A percentile compares a stretch with the other conserved stretches of the same genome.
These are phyloP conservation scores for Bothrops jararaca DNA, from an alignment of 2,113 vertebrate species.

Conservation along the genomic window DNA sequence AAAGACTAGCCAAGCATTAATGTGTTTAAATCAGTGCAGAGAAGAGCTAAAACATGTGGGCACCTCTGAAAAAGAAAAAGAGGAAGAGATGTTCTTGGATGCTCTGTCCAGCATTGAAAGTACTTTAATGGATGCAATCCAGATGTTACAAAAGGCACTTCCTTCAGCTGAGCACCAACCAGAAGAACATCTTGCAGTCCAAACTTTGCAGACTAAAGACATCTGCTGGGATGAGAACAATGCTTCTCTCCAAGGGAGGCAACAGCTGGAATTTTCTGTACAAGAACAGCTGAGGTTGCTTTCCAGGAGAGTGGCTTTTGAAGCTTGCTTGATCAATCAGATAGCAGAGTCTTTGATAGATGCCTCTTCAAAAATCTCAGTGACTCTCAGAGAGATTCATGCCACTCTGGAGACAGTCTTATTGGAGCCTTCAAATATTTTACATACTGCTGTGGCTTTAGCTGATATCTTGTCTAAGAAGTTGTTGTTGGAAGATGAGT, in stretches of 20 bases:
- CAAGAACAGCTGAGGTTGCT: conserved; percentile 74
- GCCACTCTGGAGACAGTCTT: conserved; percentile 66
- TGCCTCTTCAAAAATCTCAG: conserved; percentile 75
- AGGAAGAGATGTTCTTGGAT: conserved; percentile 61
- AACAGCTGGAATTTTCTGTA: conserved; percentile 46
- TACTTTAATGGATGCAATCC: conserved; percentile 73
- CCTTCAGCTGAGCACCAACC: conserved; percentile 42
- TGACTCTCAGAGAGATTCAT: conserved; percentile 75
- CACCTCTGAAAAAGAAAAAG: conserved; percentile 57
- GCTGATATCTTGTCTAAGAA: conserved; percentile 82
- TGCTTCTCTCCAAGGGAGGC: not conserved
- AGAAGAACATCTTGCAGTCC: conserved; percentile 17
- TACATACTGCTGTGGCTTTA: conserved; percentile 63
- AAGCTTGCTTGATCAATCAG: conserved; percentile 83
- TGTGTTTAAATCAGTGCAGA: conserved; percentile 80
- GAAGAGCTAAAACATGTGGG: conserved; percentile 79
- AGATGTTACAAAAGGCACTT: conserved; percentile 68
- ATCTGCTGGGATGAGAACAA: not conserved
- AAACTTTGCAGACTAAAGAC: conserved; percentile 14
- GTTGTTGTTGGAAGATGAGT: conserved; percentile 82
- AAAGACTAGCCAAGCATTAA: conserved; percentile 77
- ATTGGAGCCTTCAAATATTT: conserved; percentile 58
- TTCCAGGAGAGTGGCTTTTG: conserved; percentile 82
- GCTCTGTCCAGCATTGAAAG: conserved; percentile 77
- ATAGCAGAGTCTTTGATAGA: conserved; percentile 85